Base-by-base conservation (phyloP, 2,797 vertebrate species). In the Rhinella marina region DNA sequence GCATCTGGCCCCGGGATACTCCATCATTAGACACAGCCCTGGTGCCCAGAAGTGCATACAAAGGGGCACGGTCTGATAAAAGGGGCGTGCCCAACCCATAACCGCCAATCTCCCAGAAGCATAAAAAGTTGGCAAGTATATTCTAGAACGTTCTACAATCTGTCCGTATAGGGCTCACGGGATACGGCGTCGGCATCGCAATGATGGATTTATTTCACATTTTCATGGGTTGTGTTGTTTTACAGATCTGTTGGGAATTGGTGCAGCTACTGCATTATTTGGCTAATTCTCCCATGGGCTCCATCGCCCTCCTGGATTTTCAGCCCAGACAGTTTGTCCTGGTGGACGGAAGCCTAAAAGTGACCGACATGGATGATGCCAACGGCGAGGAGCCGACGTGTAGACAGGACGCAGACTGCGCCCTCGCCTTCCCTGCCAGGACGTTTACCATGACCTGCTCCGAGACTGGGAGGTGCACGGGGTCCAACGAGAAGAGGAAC, bases 301-400 rank as follows among this genome's bases (percentile, higher is more conserved):
- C 97, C 1, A 94, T 98, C 92, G 96, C 94, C 61, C 95, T 98
- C 88, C 92, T 98, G 94, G 97, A 98, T 94, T 98, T 98, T 92
- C 97, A 98, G 93, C 97, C 97, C 0, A 95, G 96, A 75, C 97
- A 98, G 94, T 98, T 98, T 88, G 95, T 98, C 90, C 95, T 96
- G 68, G 97, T 97, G 89, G 94, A 96, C 8, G 97, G 97, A 59
- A 93, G 94, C 89, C 94, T 98, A 77, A 98, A 98, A 94, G 96
- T 98, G 90, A 97, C 97, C 0, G 97, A 98, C 92, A 92, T 98
- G 92, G 97, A 98, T 21, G 97, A 98, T 81, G 96, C 96, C 92
- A 97, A 94, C 82, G 92, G 94, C 0, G 92, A 94, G 66, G 96
- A 97, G 79, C 93, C 94, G 1, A 23, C 86, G 25, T 98, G 97